These are phyloP conservation scores for Tichodroma muraria DNA, from an alignment of 2,113 vertebrate genomes.

Conservation along the genomic window DNA sequence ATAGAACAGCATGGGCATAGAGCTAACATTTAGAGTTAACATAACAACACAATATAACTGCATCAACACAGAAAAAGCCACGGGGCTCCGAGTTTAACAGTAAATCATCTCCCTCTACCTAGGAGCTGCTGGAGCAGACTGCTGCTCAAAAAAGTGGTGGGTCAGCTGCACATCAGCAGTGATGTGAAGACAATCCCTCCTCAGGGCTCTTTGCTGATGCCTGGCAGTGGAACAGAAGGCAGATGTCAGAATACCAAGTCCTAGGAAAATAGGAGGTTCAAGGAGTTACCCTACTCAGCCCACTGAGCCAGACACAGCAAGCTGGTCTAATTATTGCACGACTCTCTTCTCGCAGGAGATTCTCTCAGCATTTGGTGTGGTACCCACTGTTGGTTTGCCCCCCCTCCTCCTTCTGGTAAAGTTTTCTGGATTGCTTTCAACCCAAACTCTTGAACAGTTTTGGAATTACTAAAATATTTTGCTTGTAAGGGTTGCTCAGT, in stretches of 20 bases:
- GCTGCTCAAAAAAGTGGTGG: neutral
- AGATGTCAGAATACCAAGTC: neutral
- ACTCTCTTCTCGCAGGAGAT: neutral
- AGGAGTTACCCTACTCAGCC: neutral
- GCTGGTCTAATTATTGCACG: neutral
- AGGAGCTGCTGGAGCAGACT: neutral
- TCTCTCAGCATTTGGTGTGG: neutral
- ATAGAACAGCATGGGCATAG: neutral
- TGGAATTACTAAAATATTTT: neutral
- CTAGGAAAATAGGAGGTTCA: neutral
- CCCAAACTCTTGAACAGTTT: neutral
- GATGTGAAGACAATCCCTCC: neutral
- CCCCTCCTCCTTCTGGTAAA: neutral
- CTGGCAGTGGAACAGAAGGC: neutral
- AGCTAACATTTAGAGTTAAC: neutral
- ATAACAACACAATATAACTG: neutral
- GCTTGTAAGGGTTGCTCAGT: neutral
- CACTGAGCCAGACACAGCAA: neutral
- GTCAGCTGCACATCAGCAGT: neutral
- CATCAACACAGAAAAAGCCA: neutral
- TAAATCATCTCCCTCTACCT: neutral
- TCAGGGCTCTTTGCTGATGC: neutral
- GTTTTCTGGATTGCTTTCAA: neutral
- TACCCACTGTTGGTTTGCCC: accelerated
- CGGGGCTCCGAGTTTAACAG: neutral